Evolutionary conservation across 2,797 vertebrate genomes (phyloP), one percentile per base, ranked within the genome.

Genomic region (Mormyrus hasselquistii): DNA sequence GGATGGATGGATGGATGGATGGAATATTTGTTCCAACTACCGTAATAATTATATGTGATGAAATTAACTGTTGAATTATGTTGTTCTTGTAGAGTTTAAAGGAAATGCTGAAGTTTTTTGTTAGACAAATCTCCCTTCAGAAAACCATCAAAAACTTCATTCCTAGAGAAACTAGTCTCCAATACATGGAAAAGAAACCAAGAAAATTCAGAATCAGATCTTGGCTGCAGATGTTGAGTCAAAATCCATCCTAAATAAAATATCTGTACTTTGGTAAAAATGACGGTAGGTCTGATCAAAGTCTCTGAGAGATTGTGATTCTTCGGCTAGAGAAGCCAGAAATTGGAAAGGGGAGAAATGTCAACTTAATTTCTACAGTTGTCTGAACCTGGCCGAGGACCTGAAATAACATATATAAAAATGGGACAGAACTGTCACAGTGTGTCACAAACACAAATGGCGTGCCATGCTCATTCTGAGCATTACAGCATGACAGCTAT

Each of bases 281-380:
- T 79, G 73, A 44, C 73, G 44, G 73, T 44, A 5, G 19, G 73
- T 16, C 38, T 38, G 73, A 76, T 79, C 73, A 79, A 79, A 79
- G 34, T 44, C 73, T 44, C 16, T 6, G 65, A 38, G 65, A 73
- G 65, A 73, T 34, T 79, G 73, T 79, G 38, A 19, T 44, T 44
- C 38, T n/a, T 44, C 19, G 3, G 73, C 73, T n/a, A 0, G 38
- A 14, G 73, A 44, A 79, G 38, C 38, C 38, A 2, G 5, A 41
- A 79, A 79, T 79, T 79, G 73, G 73, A 44, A 79, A 79, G 6
- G 73, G 16, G 73, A 79, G 73, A 44, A n/a, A 79, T 44, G 73
- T 79, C 73, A 79, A 79, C 38, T 41, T 79, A 44, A 79, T 79
- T 79, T 79, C 73, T 79, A 41, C 38, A 79, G 38, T 79, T 79